Evolutionary conservation across 1,140 invertebrate species (phyloP).

Genomic region (Drosophila simulans): DNA sequence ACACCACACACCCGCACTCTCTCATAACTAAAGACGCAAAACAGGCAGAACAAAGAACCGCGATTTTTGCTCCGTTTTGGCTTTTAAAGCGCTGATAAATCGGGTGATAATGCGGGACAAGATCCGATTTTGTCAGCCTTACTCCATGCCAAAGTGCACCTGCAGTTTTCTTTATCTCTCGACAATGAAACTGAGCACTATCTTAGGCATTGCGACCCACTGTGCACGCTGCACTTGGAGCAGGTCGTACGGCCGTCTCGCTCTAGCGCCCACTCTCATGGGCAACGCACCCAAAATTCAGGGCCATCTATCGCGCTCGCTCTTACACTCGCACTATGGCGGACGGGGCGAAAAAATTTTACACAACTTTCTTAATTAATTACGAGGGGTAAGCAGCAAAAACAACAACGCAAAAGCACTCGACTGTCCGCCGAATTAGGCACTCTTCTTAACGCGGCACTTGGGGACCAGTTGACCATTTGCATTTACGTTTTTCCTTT

Average conservation of each 20-base stretch:
- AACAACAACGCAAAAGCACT: slow-evolving; percentile 55
- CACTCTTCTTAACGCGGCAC: slow-evolving; percentile 52
- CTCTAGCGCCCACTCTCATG: slow-evolving; percentile 37
- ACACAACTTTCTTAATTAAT: slow-evolving; percentile 82
- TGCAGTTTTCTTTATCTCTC: slow-evolving; percentile 11
- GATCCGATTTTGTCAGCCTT: slow-evolving; percentile 2
- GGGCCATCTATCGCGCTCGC: slow-evolving; percentile 60
- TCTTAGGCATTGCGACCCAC: slow-evolving; percentile 43
- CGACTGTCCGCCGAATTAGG: slow-evolving; percentile 33
- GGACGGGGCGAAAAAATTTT: slow-evolving; percentile 70
- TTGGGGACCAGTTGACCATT: slow-evolving; percentile 13
- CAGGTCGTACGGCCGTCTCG: slow-evolving; percentile 50
- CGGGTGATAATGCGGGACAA: background rate
- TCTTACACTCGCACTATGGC: slow-evolving; percentile 60
- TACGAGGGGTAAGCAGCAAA: slow-evolving; percentile 10
- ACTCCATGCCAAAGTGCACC: slow-evolving; percentile 9
- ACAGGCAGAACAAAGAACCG: slow-evolving; percentile 41
- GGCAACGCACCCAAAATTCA: slow-evolving; percentile 77
- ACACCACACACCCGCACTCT: slow-evolving; percentile 25
- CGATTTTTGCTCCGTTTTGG: background rate
- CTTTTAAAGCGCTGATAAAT: slow-evolving; percentile 11
- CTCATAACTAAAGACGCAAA: slow-evolving; percentile 49
- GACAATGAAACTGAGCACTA: slow-evolving; percentile 1
- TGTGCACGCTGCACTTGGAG: slow-evolving; percentile 66
- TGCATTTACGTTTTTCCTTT: slow-evolving; percentile 46